These are phyloP conservation scores for Ooceraea biroi DNA, from an alignment of 1,140 invertebrate genomes.

Conservation along the genomic window DNA sequence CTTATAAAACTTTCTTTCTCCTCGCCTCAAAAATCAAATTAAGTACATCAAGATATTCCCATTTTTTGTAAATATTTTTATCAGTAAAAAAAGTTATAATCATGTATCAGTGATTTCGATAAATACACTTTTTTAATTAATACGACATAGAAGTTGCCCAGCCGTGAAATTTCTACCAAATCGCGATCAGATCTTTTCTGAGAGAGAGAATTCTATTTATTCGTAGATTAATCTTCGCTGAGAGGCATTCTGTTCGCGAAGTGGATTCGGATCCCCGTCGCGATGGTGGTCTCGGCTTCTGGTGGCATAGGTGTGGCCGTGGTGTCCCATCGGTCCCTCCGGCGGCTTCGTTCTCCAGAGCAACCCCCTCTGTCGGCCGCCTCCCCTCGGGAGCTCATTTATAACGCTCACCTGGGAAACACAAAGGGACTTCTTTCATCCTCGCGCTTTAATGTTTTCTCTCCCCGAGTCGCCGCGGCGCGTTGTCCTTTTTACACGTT, in stretches of 20 bases:
- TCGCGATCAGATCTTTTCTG: neutral
- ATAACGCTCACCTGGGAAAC: constrained; percentile 85
- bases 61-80: neutral
- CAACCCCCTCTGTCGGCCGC: constrained; percentile 59
- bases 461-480: constrained; percentile 55
- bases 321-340: constrained; percentile 30
- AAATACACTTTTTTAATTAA: neutral
- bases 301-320: constrained; percentile 84
- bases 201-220: neutral
- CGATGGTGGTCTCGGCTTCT: constrained; percentile 81
- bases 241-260: constrained; percentile 59
- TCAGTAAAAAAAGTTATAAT: neutral
- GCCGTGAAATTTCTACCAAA: neutral
- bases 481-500: constrained; percentile 71
- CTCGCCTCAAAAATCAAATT: no score
- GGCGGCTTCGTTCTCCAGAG: constrained; percentile 14
- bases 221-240: constrained; percentile 73
- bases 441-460: constrained; percentile 77
- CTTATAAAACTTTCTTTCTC: no score
- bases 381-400: constrained; percentile 81
- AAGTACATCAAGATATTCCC: no score
- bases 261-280: constrained; percentile 75
- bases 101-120: neutral
- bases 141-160: neutral
- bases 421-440: constrained; percentile 83